phyloP scores from a whole-genome alignment of 2,113 vertebrate species.

The Alligator mississippiensis region DNA sequence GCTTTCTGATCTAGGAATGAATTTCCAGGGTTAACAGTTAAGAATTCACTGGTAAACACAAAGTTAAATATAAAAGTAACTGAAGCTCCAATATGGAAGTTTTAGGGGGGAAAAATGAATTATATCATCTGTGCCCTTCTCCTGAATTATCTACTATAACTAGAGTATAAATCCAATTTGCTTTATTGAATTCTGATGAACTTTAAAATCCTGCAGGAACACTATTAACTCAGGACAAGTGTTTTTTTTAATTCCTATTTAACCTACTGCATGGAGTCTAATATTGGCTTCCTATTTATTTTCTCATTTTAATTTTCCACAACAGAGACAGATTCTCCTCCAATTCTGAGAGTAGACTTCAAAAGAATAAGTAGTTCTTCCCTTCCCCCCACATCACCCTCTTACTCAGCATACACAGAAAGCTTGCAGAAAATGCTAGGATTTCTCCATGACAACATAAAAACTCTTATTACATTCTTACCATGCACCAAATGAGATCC shows the following conservation, averaged over 20 bases:
- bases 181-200: neutral
- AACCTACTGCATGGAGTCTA: neutral
- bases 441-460: neutral
- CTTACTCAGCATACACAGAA: neutral
- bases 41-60: neutral
- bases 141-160: neutral
- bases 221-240: too few species aligned
- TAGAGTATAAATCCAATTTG: neutral
- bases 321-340: neutral
- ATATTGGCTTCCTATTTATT: neutral
- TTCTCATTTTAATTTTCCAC: neutral
- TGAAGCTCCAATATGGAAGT: neutral
- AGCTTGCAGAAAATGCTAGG: neutral
- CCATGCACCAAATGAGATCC: neutral
- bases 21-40: neutral
- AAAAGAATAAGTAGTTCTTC: neutral
- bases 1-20: neutral
- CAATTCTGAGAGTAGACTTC: neutral
- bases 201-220: too few species aligned
- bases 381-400: neutral
- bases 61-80: neutral
- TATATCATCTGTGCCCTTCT: neutral
- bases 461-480: neutral
- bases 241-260: slow-evolving; percentile 8
- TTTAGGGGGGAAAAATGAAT: neutral